Base-by-base conservation (phyloP, 2,888 invertebrate genomes). In the Sphecodes monilicornis region DNA sequence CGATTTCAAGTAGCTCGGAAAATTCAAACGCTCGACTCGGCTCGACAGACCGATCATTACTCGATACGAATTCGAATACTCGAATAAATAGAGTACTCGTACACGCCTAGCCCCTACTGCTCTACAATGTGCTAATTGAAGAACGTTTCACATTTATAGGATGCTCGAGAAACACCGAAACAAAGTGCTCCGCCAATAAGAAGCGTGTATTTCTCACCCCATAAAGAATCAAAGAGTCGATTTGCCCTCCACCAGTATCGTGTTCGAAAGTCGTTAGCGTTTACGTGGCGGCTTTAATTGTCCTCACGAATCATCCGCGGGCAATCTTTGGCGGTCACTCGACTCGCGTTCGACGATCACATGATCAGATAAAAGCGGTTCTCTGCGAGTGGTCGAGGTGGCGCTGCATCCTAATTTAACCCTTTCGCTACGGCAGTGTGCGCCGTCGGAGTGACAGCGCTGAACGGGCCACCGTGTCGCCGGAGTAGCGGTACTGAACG, bases 381-480 rank as follows among this genome's bases (percentile, higher is more conserved):
- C 1, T n/a, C 8, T 3, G 50, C 29, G 29, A 18, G 6, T 1
- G 60, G 5, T 26, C 0, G 26, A 13, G 26, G 10, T 11, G 78
- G 72, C 54, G 79, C 72, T 82, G 82, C 84, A 88, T 89, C 86
- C 88, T 89, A 89, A 91, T 91, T 91, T 88, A n/a, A n/a, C n/a
- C n/a, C n/a, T n/a, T n/a, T n/a, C n/a, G n/a, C n/a, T n/a, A n/a
- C n/a, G n/a, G n/a, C n/a, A n/a, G n/a, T n/a, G n/a, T n/a, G n/a
- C n/a, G n/a, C n/a, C n/a, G n/a, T n/a, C n/a, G n/a, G n/a, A n/a
- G 77, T 11, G 41, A 41, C 41, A 1, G n/a, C n/a, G n/a, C n/a
- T n/a, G n/a, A n/a, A n/a, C n/a, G n/a, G n/a, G n/a, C n/a, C n/a
- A n/a, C n/a, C 4, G 41, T 8, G 10, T 8, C 39, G 39, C 39